phyloP scores from a whole-genome alignment of 2,888 invertebrate genomes.

The Hydriomena furcata region DNA sequence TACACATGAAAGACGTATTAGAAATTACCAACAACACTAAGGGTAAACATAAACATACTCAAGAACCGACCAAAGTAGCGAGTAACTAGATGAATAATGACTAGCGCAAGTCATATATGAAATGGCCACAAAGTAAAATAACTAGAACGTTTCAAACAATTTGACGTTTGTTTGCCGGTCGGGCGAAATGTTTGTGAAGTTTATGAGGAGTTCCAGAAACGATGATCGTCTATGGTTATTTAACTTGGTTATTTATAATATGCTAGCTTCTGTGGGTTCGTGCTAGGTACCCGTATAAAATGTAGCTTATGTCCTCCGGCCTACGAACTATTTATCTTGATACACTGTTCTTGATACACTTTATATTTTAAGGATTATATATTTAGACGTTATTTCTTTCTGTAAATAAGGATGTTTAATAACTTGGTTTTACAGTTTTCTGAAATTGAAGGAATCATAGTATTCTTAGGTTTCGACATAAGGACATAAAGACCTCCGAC shows the following conservation, averaged over 20 bases:
- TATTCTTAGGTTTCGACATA: too few species aligned
- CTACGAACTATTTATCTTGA: too few species aligned
- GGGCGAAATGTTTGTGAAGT: conserved; percentile 38
- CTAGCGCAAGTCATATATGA: conserved; percentile 30
- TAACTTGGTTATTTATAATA: neutral
- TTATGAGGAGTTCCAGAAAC: conserved; percentile 40
- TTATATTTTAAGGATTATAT: too few species aligned
- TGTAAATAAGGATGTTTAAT: too few species aligned
- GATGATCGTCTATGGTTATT: conserved; percentile 26
- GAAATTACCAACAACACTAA: neutral
- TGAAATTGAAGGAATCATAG: too few species aligned
- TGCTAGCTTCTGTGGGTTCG: too few species aligned
- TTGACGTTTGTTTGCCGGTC: conserved; percentile 41
- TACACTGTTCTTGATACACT: too few species aligned
- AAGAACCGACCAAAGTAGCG: neutral
- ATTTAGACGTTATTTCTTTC: too few species aligned
- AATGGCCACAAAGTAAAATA: conserved; percentile 22
- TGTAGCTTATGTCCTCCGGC: too few species aligned
- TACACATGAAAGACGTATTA: neutral
- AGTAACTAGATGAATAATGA: conserved; percentile 17
- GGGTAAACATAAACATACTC: conserved; percentile 9
- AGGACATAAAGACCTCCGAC: too few species aligned
- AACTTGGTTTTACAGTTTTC: too few species aligned
- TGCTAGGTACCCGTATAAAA: too few species aligned
- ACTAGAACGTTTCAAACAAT: conserved; percentile 35